phyloP scores from a whole-genome alignment of 2,888 invertebrate species.

The Euplagia quadripunctaria region DNA sequence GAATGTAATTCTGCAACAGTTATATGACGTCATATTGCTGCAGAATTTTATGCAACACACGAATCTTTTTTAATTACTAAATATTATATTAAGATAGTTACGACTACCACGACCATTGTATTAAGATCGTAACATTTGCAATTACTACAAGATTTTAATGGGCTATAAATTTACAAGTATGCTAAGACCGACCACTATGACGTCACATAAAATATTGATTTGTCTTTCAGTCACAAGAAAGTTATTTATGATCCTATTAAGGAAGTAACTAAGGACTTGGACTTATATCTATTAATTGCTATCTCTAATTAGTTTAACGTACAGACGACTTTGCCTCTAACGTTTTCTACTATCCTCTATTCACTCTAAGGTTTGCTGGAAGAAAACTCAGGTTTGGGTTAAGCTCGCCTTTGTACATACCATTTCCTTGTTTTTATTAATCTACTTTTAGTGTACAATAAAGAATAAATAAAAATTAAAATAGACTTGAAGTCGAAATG shows the following conservation, averaged over 20 bases:
- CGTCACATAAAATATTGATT: slow-evolving; percentile 7
- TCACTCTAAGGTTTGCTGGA: too few species aligned
- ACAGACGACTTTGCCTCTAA: too few species aligned
- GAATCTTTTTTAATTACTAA: not conserved
- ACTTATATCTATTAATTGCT: too few species aligned
- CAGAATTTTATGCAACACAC: not conserved
- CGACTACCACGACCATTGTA: slow-evolving; percentile 21
- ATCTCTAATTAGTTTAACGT: too few species aligned
- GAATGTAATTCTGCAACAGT: not conserved
- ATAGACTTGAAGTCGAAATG: not conserved
- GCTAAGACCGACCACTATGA: not conserved
- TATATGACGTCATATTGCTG: not conserved
- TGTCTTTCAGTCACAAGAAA: not conserved
- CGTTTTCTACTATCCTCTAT: too few species aligned
- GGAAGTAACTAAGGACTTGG: not conserved
- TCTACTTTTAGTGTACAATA: too few species aligned
- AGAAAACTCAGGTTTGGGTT: too few species aligned
- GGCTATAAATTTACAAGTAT: slow-evolving; percentile 31
- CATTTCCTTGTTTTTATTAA: too few species aligned
- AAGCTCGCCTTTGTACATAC: too few species aligned
- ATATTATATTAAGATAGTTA: not conserved
- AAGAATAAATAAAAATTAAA: too few species aligned
- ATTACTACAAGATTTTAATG: slow-evolving; percentile 39
- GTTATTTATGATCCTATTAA: not conserved
- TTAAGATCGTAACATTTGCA: slow-evolving; percentile 41